Base-by-base conservation (phyloP, 2,888 invertebrate species). In the Phaedon cochleariae region DNA sequence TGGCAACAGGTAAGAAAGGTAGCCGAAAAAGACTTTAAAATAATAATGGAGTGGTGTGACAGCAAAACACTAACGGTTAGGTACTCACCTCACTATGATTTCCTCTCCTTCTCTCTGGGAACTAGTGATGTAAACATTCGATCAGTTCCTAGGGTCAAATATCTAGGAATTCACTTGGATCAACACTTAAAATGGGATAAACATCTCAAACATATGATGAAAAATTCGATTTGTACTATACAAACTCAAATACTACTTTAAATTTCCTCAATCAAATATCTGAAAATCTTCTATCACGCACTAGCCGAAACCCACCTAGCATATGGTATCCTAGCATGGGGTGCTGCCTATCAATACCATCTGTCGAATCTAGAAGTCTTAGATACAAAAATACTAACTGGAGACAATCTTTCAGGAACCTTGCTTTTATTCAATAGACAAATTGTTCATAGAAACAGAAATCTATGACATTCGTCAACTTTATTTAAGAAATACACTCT, bases 11-110 rank as follows among this genome's bases (percentile, higher is more conserved):
- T n/a, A n/a, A n/a, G n/a, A 26, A 26, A 26, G 26, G 26, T 26
- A 26, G 67, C 68, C 60, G 65, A 70, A 65, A 68, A 62, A 52
- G 26, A 29, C 15, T 52, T 52, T 3, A 52, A 22, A 52, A 48
- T 18, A 48, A 48, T 48, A 17, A 48, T 17, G 48, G 48, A 48
- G 18, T 48, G 48, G 18, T 48, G 9, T 18, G 48, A 41, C 41
- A 41, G 41, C 41, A 41, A 41, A 41, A 41, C 41, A 41, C 12
- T 41, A 10, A 41, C 41, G 41, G 41, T 48, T 2, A 48, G 9
- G 18, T 48, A 48, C 48, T 18, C 20, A 48, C 48, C 48, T 9
- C 48, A 9, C 48, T 48, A 48, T 9, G 2, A 48, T 48, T 10
- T 2, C 9, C 18, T 18, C 18, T 18, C 48, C 15, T 48, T 48